Percentiles rank a stretch among this genome's conserved stretches.
These are phyloP conservation scores for Limanda limanda DNA, from an alignment of 2,113 vertebrate genomes.

Conservation along the genomic window DNA sequence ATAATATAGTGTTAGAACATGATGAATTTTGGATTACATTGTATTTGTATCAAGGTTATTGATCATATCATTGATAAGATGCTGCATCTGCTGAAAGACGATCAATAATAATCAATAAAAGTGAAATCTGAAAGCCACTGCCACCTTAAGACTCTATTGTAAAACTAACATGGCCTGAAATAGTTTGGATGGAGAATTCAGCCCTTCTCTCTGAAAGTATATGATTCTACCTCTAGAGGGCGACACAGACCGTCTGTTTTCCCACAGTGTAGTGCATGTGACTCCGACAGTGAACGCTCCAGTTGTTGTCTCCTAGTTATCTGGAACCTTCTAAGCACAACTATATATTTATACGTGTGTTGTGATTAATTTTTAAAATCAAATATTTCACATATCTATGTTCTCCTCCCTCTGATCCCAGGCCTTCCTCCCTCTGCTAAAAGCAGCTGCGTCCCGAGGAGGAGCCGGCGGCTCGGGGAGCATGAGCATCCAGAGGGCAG, in stretches of 20 bases:
- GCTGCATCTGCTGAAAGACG: too few relatives aligned
- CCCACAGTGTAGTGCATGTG: neutral
- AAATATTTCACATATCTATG: neutral
- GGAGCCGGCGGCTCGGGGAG: constrained; percentile 40
- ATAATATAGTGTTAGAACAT: too few relatives aligned
- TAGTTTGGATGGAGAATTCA: neutral
- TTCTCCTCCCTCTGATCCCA: constrained; percentile 73
- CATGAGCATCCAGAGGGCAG: constrained; percentile 82
- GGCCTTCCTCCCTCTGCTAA: constrained; percentile 81
- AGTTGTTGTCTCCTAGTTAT: too few relatives aligned
- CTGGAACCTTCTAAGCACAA: too few relatives aligned
- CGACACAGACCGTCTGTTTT: neutral
- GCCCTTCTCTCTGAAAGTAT: neutral
- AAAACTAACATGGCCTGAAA: too few relatives aligned
- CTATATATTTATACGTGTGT: neutral
- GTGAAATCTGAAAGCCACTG: too few relatives aligned
- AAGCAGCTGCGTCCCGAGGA: constrained; percentile 75
- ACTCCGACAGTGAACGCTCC: too few relatives aligned
- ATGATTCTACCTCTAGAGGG: constrained; percentile 30
- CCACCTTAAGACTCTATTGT: too few relatives aligned
- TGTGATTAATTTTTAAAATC: neutral
- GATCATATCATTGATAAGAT: too few relatives aligned
- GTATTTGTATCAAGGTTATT: too few relatives aligned
- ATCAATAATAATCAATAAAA: too few relatives aligned
- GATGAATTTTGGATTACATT: too few relatives aligned